Evolutionary conservation across 2,797 vertebrate genomes (phyloP).

Genomic region (Sebastes aleutianus): DNA sequence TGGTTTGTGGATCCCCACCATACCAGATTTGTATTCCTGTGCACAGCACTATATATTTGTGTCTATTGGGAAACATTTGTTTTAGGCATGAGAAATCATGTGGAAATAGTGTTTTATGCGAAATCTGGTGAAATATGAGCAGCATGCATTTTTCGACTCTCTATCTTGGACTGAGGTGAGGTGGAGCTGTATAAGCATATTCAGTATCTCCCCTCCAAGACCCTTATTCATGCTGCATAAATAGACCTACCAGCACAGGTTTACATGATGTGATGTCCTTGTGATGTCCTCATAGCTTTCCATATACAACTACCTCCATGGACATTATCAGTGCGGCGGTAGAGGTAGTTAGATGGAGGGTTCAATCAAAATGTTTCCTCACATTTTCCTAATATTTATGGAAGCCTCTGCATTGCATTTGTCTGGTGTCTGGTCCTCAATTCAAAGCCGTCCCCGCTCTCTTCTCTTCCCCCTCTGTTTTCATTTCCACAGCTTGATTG

Average conservation of each 20-base stretch:
- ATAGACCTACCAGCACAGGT: conserved; percentile 61
- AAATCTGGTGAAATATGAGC: conserved; percentile 32
- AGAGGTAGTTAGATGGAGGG: conserved; percentile 53
- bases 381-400: conserved; percentile 69
- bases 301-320: conserved; percentile 55
- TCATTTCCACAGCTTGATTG: conserved; percentile 76
- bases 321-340: conserved; percentile 61
- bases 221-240: conserved; percentile 65
- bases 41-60: neutral
- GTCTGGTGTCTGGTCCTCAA: conserved; percentile 65
- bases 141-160: conserved; percentile 18
- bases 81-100: conserved; percentile 14
- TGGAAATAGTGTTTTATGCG: conserved; percentile 25
- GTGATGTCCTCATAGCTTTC: conserved; percentile 72
- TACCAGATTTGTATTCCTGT: neutral
- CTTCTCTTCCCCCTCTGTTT: conserved; percentile 54
- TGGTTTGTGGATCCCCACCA: neutral
- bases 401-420: conserved; percentile 66
- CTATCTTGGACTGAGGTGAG: conserved; percentile 36
- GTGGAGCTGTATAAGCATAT: conserved; percentile 44
- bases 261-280: conserved; percentile 75
- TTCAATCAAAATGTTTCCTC: conserved; percentile 69
- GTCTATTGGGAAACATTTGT: conserved; percentile 14
- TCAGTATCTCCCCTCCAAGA: conserved; percentile 47
- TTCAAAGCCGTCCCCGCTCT: conserved; percentile 61